Percentiles rank a stretch among this genome's conserved stretches.
phyloP scores from a whole-genome alignment of 2,888 invertebrate species.

The Pharmacophagus antenor region DNA sequence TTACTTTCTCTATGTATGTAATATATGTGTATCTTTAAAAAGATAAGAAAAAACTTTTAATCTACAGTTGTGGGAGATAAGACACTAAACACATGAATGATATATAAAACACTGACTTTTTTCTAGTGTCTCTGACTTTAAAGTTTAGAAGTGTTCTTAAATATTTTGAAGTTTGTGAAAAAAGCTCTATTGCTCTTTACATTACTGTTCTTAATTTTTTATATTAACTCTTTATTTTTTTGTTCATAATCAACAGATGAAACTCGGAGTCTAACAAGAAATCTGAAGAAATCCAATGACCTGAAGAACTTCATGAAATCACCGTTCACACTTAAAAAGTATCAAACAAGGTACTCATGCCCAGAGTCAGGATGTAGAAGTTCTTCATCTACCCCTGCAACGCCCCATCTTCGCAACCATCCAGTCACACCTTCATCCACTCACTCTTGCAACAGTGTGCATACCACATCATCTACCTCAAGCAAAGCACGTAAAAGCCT shows the following conservation, averaged over 20 bases:
- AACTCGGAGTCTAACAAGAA: conserved; percentile 57
- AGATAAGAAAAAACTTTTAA: no score
- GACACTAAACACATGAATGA: no score
- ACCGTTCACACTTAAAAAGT: conserved; percentile 72
- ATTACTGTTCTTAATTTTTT: not conserved
- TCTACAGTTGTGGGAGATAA: no score
- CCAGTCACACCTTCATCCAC: conserved; percentile 71
- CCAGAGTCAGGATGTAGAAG: conserved; percentile 56
- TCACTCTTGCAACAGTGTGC: conserved; percentile 66
- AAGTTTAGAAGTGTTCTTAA: no score
- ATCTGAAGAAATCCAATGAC: conserved; percentile 59
- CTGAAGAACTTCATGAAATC: conserved; percentile 74
- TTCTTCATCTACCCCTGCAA: conserved; percentile 65
- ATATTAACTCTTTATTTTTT: not conserved
- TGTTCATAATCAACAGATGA: conserved; percentile 44
- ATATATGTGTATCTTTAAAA: no score
- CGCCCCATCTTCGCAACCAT: conserved; percentile 64
- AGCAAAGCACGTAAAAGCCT: conserved; percentile 70
- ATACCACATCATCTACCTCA: conserved; percentile 69
- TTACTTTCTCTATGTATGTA: no score
- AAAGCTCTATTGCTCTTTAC: no score
- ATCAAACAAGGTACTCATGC: conserved; percentile 60
- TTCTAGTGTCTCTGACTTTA: no score
- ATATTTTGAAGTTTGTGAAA: no score
- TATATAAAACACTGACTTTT: no score